Base-by-base conservation (phyloP, 2,113 vertebrate genomes). In the Chloebia gouldiae region DNA sequence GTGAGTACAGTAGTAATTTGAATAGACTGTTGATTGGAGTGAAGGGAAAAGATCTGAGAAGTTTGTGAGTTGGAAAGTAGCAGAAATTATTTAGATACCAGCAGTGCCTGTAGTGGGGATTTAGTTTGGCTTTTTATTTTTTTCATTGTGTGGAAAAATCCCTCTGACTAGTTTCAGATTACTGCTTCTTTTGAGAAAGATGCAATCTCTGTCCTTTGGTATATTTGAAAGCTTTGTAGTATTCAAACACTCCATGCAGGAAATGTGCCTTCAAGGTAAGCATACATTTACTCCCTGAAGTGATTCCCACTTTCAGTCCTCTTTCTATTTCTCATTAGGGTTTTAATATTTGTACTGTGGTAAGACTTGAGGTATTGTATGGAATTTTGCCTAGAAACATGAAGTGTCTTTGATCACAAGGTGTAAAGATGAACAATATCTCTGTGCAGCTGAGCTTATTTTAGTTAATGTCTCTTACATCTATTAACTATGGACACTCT, bases 201-300 rank as follows among this genome's bases (percentile, higher is more conserved):
- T 40, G 39, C 2, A 42, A 5, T 88, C 68, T 54, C 28, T 49
- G 24, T n/a, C 51, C 42, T 88, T 88, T 56, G n/a, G 28, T 80
- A 30, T 85, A 69, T 73, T 83, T 71, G 59, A 92, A 96, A 91
- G 28, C 75, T 82, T 73, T 86, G 68, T 92, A 86, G 71, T 88
- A 77, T 33, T 78, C 16, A 59, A 70, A 63, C n/a, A 65, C 60
- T 83, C 51, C 4, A 1, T 65, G 60, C 64, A 90, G 65, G 40
- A 92, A 88, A 86, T 69, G 92, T 95, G 90, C 88, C 90, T 96
- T 92, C 90, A 61, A 78, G 53, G 51, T 90, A 88, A 90, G 82
- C 49, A 77, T 49, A 44, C 5, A 2, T 82, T 78, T 88, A 94
- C 33, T 81, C 28, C 85, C 78, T 77, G 40, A 95, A 92, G 45